phyloP scores from a whole-genome alignment of 1,140 invertebrate species.

The Sogatella furcifera region DNA sequence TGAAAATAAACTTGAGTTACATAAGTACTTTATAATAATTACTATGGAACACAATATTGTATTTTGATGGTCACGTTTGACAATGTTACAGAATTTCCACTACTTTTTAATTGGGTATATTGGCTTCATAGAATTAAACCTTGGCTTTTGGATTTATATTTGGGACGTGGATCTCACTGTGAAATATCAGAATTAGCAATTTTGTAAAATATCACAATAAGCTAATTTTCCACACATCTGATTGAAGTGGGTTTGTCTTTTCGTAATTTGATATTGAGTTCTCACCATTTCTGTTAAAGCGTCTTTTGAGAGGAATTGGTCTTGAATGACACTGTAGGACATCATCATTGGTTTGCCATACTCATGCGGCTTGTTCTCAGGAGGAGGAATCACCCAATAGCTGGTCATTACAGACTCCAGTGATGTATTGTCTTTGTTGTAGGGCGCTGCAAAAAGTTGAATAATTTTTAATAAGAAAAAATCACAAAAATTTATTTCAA shows the following conservation, averaged over 20 bases:
- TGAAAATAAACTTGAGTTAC: too few relatives aligned
- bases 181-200: too few relatives aligned
- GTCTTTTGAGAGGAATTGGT: constrained; percentile 69
- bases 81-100: too few relatives aligned
- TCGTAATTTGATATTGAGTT: too few relatives aligned
- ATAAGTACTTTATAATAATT: too few relatives aligned
- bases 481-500: background rate
- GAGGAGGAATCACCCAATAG: constrained; percentile 90
- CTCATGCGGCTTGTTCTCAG: constrained; percentile 80
- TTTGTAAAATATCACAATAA: background rate
- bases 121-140: constrained; percentile 4
- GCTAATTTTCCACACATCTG: too few relatives aligned
- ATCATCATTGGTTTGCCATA: constrained; percentile 84
- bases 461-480: constrained; percentile 9
- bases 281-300: constrained; percentile 72
- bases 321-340: constrained; percentile 71
- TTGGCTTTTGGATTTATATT: too few relatives aligned
- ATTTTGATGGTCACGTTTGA: too few relatives aligned
- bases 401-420: constrained; percentile 71
- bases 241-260: too few relatives aligned
- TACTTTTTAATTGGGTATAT: too few relatives aligned
- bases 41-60: too few relatives aligned
- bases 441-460: constrained; percentile 60
- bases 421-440: constrained; percentile 64
- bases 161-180: too few relatives aligned